Evolutionary conservation across 2,797 vertebrate genomes (phyloP), one percentile per base, ranked within the genome.

Genomic region (Gymnopithys bicolor): DNA sequence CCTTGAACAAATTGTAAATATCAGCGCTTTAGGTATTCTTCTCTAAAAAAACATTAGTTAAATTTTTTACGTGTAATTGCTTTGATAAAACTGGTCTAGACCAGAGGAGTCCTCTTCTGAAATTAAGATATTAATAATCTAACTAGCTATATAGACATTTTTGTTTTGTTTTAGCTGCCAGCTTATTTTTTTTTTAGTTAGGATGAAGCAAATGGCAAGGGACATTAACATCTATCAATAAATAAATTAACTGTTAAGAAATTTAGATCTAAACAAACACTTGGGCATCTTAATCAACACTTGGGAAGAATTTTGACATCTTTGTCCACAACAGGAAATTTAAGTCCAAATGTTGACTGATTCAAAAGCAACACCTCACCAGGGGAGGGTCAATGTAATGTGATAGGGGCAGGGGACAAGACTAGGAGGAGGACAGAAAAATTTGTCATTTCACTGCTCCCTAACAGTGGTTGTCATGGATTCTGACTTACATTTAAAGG

Each of bases 1-100:
- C 58, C 68, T 92, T 94, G 89, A 88, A 87, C 11, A 52, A 73
- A 70, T 46, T 85, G 70, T 80, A 92, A 94, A 89, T 89, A 95
- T 89, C 91, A 92, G 87, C 87, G 91, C 14, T 95, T 95, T 51
- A 77, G 51, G 30, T 84, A 67, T 92, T 75, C 70, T 81, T 53
- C 73, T 82, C 55, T 77, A 92, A 84, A 0, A 2, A 92, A 84
- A 84, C 11, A 48, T 69, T 78, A 68, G 64, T 49, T 90, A 87
- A 92, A 75, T 89, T 83, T 49, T 89, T 85, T 77, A 70, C 33
- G 27, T 80, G 60, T 22, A 74, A 70, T 94, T 91, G 60, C 15
- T 85, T 94, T 53, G 15, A 46, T 7, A 90, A 82, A 39, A 24
- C 15, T 7, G 25, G 22, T 79, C 93, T 74, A 70, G 33, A 73